These are phyloP conservation scores for Heteromurus nitidus DNA, from an alignment of 2,888 invertebrate genomes.

Conservation along the genomic window DNA sequence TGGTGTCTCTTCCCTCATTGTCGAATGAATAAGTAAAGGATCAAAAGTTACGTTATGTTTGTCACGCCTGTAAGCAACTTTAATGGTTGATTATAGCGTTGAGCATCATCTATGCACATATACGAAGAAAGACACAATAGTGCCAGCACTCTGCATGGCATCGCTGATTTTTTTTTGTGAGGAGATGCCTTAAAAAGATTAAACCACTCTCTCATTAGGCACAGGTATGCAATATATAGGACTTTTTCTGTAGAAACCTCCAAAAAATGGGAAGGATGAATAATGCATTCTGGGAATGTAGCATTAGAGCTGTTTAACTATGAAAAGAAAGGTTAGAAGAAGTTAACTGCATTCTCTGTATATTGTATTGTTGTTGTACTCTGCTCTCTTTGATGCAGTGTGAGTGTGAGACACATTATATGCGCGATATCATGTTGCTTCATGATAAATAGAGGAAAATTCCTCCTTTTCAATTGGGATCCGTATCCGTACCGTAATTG, in stretches of 20 bases:
- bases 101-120: background rate
- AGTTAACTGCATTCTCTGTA: constrained; percentile 12
- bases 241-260: background rate
- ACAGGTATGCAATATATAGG: background rate
- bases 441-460: background rate
- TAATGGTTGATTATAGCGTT: constrained; percentile 27
- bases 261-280: constrained; percentile 7
- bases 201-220: background rate
- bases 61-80: constrained; percentile 37
- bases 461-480: background rate
- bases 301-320: background rate
- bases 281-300: background rate
- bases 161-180: background rate
- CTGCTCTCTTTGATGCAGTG: no score
- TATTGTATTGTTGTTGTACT: no score
- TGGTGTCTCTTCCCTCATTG: background rate
- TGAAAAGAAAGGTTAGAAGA: constrained; percentile 3
- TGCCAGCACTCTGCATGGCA: background rate
- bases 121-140: background rate
- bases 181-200: constrained; percentile 3
- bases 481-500: background rate
- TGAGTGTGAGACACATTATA: no score
- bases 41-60: constrained; percentile 35
- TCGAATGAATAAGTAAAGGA: constrained; percentile 8
- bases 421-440: background rate